A percentile compares a stretch with the other conserved stretches of the same genome.
Conservation (phyloP, 2,888 invertebrate species). For the Balanococcus diminutus region DNA sequence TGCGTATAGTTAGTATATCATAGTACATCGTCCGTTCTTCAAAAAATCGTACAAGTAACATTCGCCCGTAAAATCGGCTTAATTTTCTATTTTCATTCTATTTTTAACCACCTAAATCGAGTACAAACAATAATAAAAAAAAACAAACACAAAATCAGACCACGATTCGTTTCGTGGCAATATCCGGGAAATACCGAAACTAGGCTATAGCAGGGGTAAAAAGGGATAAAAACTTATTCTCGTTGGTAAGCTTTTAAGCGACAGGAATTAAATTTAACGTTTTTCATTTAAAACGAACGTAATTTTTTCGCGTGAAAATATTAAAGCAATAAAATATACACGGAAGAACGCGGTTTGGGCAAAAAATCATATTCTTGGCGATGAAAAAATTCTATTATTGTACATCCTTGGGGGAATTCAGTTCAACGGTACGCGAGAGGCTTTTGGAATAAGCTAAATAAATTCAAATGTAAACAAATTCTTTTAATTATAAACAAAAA, state of each 20-base stretch:
- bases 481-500: slow-evolving; percentile 23
- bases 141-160: background rate
- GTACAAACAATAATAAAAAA: background rate
- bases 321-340: slow-evolving; percentile 28
- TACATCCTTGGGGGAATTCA: slow-evolving; percentile 3
- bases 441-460: background rate
- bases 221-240: background rate
- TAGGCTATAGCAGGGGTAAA: background rate
- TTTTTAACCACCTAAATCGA: background rate
- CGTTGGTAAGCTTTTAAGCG: slow-evolving; percentile 3
- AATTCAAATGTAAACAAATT: slow-evolving; percentile 32
- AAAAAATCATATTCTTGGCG: slow-evolving; percentile 21
- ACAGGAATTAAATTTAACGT: slow-evolving; percentile 6
- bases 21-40: background rate
- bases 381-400: slow-evolving; percentile 10
- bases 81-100: too few species aligned
- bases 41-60: background rate
- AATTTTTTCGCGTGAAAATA: slow-evolving; percentile 27
- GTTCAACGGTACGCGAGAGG: background rate
- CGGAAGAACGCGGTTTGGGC: background rate
- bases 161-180: background rate
- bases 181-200: background rate
- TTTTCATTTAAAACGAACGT: slow-evolving; percentile 16
- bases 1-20: background rate
- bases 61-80: background rate